phyloP scores from a whole-genome alignment of 2,113 vertebrate species.

The Oncorhynchus masou region DNA sequence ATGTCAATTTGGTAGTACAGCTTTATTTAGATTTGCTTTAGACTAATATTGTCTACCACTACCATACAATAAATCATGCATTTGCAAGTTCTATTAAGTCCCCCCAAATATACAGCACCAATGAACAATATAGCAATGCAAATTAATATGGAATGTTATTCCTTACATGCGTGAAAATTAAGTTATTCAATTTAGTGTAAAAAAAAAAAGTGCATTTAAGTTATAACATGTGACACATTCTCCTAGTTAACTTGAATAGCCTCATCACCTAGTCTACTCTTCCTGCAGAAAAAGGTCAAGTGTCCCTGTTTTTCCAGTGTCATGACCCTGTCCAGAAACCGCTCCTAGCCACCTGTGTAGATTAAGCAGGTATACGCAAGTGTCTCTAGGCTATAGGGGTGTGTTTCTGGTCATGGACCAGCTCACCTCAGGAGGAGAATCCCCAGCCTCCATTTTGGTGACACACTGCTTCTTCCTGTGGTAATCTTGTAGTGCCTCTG shows the following conservation, averaged over 20 bases:
- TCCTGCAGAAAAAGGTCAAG: neutral
- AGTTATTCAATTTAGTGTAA: neutral
- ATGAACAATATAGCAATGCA: neutral
- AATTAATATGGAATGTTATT: neutral
- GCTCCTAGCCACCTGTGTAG: no score
- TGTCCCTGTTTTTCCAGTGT: neutral
- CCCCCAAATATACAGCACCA: neutral
- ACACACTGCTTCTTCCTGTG: conserved; percentile 67
- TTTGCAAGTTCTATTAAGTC: neutral
- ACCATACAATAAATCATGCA: neutral
- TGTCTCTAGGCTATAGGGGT: no score
- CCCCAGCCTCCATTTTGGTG: conserved; percentile 43
- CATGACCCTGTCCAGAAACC: no score
- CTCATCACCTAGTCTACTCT: no score
- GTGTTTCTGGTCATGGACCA: neutral
- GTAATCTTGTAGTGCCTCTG: conserved; percentile 38
- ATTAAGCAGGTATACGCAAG: no score
- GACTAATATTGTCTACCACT: neutral
- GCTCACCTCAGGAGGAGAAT: conserved; percentile 27
- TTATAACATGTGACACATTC: neutral
- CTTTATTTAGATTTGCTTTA: no score
- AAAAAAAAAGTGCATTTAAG: neutral
- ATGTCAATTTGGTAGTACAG: no score
- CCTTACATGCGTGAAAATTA: neutral
- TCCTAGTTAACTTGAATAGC: neutral